Evolutionary conservation across 2,888 invertebrate species (phyloP).

Genomic region (Anarsia innoxiella): DNA sequence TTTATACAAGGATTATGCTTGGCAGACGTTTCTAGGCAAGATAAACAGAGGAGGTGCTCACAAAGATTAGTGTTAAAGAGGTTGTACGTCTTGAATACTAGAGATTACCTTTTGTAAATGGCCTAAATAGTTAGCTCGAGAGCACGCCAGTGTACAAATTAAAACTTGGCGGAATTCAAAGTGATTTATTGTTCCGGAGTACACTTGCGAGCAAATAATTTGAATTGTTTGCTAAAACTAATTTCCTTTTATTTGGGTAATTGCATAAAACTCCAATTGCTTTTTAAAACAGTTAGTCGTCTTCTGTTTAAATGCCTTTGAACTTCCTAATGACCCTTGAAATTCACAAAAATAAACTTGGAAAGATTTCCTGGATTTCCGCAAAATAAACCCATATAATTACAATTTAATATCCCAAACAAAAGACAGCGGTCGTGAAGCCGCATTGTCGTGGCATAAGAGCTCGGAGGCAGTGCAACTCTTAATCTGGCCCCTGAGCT

Average conservation of each 20-base stretch:
- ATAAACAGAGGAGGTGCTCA: constrained; percentile 62
- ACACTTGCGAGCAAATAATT: too few relatives aligned
- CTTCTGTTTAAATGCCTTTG: too few relatives aligned
- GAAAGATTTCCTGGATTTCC: background rate
- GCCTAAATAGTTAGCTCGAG: constrained; percentile 36
- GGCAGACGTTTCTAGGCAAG: too few relatives aligned
- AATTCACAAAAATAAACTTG: too few relatives aligned
- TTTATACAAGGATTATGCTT: constrained; percentile 54
- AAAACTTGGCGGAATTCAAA: too few relatives aligned
- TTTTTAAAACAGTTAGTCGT: too few relatives aligned
- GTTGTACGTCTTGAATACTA: constrained; percentile 45
- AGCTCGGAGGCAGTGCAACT: constrained; percentile 41
- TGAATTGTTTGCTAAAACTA: too few relatives aligned
- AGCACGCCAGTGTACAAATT: too few relatives aligned
- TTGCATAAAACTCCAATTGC: too few relatives aligned
- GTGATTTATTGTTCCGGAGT: too few relatives aligned
- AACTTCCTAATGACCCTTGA: too few relatives aligned
- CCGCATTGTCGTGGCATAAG: constrained; percentile 42
- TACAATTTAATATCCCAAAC: constrained; percentile 29
- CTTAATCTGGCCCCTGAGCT: constrained; percentile 61
- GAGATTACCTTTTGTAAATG: constrained; percentile 51
- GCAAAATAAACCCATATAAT: constrained; percentile 19
- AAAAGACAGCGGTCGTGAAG: constrained; percentile 34
- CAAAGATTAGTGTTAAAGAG: constrained; percentile 58
- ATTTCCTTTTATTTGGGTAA: too few relatives aligned